phyloP scores from a whole-genome alignment of 2,888 invertebrate genomes.

The Mantis religiosa region DNA sequence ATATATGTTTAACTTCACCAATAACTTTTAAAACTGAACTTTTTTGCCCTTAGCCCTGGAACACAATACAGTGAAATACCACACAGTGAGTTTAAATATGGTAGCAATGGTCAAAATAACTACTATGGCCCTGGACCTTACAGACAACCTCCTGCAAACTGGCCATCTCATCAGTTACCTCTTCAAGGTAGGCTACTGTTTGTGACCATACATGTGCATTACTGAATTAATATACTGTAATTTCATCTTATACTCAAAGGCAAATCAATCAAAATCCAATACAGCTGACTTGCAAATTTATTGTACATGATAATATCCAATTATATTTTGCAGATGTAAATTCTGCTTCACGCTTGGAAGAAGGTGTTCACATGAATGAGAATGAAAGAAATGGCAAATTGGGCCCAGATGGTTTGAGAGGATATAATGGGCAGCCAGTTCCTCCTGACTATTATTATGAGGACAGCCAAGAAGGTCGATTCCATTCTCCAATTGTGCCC shows the following conservation, averaged over 20 bases:
- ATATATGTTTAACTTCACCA: not conserved
- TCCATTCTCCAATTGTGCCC: constrained; percentile 2
- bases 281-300: too few species aligned
- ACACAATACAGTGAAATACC: not conserved
- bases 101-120: constrained; percentile 2
- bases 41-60: not conserved
- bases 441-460: constrained; percentile 33
- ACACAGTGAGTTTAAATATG: constrained; percentile 7
- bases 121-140: constrained; percentile 27
- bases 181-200: constrained; percentile 2
- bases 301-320: not conserved
- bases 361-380: not conserved
- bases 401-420: not conserved
- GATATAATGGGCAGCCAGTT: constrained; percentile 3
- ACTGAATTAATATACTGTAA: too few species aligned
- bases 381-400: constrained; percentile 8
- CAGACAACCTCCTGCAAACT: constrained; percentile 23
- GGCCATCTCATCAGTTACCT: constrained; percentile 16
- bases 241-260: too few species aligned
- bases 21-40: not conserved
- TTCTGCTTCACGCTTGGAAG: constrained; percentile 4
- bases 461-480: constrained; percentile 27
- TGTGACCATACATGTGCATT: not conserved
- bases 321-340: constrained; percentile 8
- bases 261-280: too few species aligned